These are phyloP conservation scores for Bos taurus DNA, from an alignment of 2,113 vertebrate genomes.

Conservation along the genomic window ARS-UCD2.0 NC_037340.1:57071501-57072000, in stretches of 20 bases:
- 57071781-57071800: not conserved
- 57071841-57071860: not conserved
- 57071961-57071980: not conserved
- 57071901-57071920: not conserved
- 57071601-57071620: not conserved
- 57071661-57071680: not conserved
- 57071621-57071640: not conserved
- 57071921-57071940: not conserved
- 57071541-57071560: too few relatives aligned
- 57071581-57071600: not conserved
- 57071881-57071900: not conserved
- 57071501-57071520: not conserved
- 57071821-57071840: not conserved
- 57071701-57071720: not conserved
- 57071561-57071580: too few relatives aligned
- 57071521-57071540: not conserved
- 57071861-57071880: not conserved
- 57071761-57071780: not conserved
- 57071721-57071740: not conserved
- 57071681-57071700: not conserved
- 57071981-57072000: not conserved
- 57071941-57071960: not conserved
- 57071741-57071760: not conserved
- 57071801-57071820: not conserved
- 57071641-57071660: not conserved